Base-by-base conservation (phyloP, 2,113 vertebrate species). In the Scytalopus superciliaris region DNA sequence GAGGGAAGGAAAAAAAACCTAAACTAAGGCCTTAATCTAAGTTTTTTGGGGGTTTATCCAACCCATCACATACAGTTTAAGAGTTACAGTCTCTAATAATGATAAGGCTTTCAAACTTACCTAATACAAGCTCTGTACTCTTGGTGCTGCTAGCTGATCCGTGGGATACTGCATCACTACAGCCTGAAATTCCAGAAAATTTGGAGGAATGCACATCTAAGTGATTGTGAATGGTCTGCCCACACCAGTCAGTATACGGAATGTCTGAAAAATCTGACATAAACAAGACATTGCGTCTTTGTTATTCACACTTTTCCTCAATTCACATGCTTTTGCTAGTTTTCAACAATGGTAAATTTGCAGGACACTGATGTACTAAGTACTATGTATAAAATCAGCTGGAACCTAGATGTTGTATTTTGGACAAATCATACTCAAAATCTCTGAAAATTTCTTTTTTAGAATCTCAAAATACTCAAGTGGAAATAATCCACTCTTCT, bases 161-260 rank as follows among this genome's bases (percentile, higher is more conserved):
- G 92, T 99, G 99, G 64, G 99, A 99, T 33, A 98, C 99, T 2
- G 98, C 98, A 76, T 99, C 99, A 55, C 99, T 99, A 97, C 99
- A 99, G 75, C 99, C 98, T 21, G 99, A 99, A 97, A 99, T 99
- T 44, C 99, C 99, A 5, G 99, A 99, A 97, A 99, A 99, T 97
- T 99, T 99, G 67, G 98, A 98, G 63, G 99, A 99, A 97, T 99
- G 98, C 82, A 99, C 99, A 96, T 99, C 99, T 92, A 99, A 98
- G 47, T 99, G 99, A 97, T 99, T 99, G 92, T 99, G 98, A 90
- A 98, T 98, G 42, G 98, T 97, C 89, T 99, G 99, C 39, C 98
- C 98, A 93, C 98, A 99, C 99, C 99, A 99, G n/a, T 99, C 98
- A 64, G 98, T 98, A 94, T 99, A 99, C 0, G 98, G 98, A 98